Percentiles rank a stretch among this genome's conserved stretches.
phyloP scores from a whole-genome alignment of 92 coral and sea anemone genomes.

The Parazoanthus atlanticus region DNA sequence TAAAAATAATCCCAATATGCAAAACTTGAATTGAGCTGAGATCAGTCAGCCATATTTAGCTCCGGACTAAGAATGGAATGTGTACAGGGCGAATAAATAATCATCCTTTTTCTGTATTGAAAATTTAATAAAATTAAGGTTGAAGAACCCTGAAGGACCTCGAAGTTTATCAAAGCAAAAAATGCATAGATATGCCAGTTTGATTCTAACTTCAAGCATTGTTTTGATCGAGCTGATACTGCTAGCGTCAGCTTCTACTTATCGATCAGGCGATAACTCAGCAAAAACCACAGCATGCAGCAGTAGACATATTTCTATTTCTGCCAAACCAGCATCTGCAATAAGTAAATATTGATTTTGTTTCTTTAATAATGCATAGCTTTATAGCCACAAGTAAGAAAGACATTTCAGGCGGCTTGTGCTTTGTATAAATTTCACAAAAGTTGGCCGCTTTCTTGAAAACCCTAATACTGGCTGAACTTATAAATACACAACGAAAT shows the following conservation, averaged over 20 bases:
- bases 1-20: background rate
- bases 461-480: background rate
- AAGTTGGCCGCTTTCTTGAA: slow-evolving; percentile 1
- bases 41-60: background rate
- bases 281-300: background rate
- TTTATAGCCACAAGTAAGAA: slow-evolving; percentile 18
- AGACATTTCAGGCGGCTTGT: background rate
- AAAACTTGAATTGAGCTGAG: background rate
- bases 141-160: background rate
- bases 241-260: background rate
- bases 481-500: background rate
- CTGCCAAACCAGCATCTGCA: slow-evolving; percentile 23
- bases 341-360: slow-evolving; percentile 46
- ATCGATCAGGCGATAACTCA: background rate
- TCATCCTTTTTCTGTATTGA: background rate
- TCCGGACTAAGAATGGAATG: background rate
- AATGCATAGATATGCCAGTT: background rate
- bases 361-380: slow-evolving; percentile 35
- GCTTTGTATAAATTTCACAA: background rate
- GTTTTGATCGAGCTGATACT: slow-evolving; percentile 10
- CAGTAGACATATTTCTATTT: slow-evolving; percentile 14
- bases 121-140: slow-evolving; percentile 19
- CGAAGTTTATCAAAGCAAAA: slow-evolving; percentile 1
- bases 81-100: background rate
- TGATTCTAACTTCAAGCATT: background rate